Conservation (phyloP, 2,113 vertebrate genomes). For the Capreolus pygargus region DNA sequence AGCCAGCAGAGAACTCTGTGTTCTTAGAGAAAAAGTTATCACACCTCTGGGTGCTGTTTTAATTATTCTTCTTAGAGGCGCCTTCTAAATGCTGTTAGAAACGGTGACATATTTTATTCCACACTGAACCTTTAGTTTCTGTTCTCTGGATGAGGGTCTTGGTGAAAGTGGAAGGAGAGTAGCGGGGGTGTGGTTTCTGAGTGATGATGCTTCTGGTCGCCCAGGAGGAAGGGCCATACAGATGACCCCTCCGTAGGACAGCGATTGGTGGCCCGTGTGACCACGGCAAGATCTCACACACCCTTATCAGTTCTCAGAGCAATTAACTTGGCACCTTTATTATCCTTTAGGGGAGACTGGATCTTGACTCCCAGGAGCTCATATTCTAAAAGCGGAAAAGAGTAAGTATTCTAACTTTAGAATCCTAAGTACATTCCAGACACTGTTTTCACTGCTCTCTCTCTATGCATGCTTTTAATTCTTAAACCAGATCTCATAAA, state of each 20-base stretch:
- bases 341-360: not conserved
- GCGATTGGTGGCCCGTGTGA: not conserved
- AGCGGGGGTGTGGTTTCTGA: not conserved
- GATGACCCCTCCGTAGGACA: not conserved
- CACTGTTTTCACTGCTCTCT: not conserved
- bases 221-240: not conserved
- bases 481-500: not conserved
- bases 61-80: not conserved
- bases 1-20: not conserved
- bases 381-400: not conserved
- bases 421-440: not conserved
- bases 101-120: not conserved
- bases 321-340: not conserved
- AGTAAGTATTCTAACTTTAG: not conserved
- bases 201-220: not conserved
- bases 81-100: conserved; percentile 23
- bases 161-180: not conserved
- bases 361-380: not conserved
- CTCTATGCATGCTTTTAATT: not conserved
- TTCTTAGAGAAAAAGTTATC: not conserved
- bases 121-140: not conserved
- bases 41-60: not conserved
- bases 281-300: not conserved
- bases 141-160: not conserved
- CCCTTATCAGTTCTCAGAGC: not conserved